A percentile compares a stretch with the other conserved stretches of the same genome.
Conservation (phyloP, 2,113 vertebrate species). For the Pionites leucogaster region DNA sequence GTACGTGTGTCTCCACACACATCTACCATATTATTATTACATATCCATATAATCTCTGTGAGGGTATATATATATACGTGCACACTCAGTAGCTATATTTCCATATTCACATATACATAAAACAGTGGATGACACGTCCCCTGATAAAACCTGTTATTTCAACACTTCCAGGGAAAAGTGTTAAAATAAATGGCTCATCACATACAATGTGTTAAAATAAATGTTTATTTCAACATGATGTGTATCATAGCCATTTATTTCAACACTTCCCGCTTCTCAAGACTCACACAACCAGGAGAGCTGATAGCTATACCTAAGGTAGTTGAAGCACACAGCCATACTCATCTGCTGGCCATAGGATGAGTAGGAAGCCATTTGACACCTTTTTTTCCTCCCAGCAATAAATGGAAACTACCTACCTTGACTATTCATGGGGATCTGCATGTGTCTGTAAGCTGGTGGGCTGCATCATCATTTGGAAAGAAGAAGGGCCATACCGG, state of each 20-base stretch:
- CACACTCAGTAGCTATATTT: conserved; percentile 69
- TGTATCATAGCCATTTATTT: conserved; percentile 78
- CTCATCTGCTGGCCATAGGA: conserved; percentile 2
- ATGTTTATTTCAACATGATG: conserved; percentile 77
- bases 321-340: conserved; percentile 30
- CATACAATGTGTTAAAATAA: conserved; percentile 81
- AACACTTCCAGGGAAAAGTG: conserved; percentile 79
- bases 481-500: not conserved
- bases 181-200: conserved; percentile 82
- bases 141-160: conserved; percentile 81
- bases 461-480: not conserved
- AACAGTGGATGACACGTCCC: conserved; percentile 76
- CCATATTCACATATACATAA: conserved; percentile 79
- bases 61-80: not conserved
- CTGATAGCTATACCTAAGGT: conserved; percentile 40
- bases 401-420: conserved; percentile 43
- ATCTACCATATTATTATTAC: conserved; percentile 17
- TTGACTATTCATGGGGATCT: not conserved
- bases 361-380: not conserved
- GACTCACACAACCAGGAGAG: conserved; percentile 58
- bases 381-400: not conserved
- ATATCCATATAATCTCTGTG: conserved; percentile 1
- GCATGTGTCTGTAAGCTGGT: not conserved
- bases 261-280: conserved; percentile 71
- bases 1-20: not conserved